Conservation (phyloP, 2,113 vertebrate species). For the Platysteira castanea region DNA sequence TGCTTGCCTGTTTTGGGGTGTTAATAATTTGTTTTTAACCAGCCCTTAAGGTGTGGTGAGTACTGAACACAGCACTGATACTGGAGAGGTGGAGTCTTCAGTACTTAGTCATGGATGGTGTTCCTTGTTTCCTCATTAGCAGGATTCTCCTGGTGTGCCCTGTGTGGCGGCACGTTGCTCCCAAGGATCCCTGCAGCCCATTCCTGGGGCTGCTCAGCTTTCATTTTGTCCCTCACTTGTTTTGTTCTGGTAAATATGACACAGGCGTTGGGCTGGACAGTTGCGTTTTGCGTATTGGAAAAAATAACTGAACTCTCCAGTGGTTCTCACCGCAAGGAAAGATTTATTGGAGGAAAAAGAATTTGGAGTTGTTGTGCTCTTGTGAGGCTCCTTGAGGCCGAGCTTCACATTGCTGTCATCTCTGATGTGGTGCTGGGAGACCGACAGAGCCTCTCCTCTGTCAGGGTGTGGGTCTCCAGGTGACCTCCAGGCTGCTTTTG, state of each 20-base stretch:
- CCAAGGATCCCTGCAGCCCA: not conserved
- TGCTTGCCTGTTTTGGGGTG: not conserved
- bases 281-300: not conserved
- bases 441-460: not conserved
- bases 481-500: not conserved
- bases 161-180: not conserved
- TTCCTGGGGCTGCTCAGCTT: not conserved
- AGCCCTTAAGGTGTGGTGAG: not conserved
- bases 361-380: not conserved
- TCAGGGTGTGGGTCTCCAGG: not conserved
- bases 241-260: not conserved
- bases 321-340: not conserved
- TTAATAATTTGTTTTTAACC: not conserved
- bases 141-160: not conserved
- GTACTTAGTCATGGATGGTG: not conserved
- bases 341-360: not conserved
- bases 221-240: not conserved
- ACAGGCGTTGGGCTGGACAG: not conserved
- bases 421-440: not conserved
- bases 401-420: not conserved
- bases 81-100: not conserved
- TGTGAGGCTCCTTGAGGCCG: not conserved
- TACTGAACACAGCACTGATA: not conserved
- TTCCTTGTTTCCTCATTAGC: not conserved
- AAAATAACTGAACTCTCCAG: not conserved